Percentiles rank a stretch among this genome's conserved stretches.
These are phyloP conservation scores for Coilia nasus DNA, from an alignment of 2,797 vertebrate species.

Conservation along the genomic window DNA sequence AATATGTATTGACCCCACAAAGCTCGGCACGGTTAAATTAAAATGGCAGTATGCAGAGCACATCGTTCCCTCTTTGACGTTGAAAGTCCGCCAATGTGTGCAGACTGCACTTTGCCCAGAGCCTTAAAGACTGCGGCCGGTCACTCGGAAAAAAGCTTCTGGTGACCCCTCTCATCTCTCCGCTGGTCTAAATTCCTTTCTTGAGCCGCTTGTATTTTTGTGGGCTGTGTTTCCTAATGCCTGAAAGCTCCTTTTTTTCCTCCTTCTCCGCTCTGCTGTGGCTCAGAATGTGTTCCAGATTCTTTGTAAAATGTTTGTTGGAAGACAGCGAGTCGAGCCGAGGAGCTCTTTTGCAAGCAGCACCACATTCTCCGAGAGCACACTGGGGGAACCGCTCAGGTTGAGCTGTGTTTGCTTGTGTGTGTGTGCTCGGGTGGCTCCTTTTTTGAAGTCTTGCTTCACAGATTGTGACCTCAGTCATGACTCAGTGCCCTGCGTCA, in stretches of 20 bases:
- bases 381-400: slow-evolving; percentile 59
- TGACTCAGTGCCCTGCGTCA: slow-evolving; percentile 34
- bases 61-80: neutral
- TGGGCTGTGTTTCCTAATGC: slow-evolving; percentile 51
- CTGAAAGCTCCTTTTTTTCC: slow-evolving; percentile 40
- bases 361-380: slow-evolving; percentile 42
- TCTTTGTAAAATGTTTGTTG: slow-evolving; percentile 50
- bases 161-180: neutral
- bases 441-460: slow-evolving; percentile 57
- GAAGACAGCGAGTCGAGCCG: slow-evolving; percentile 48
- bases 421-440: slow-evolving; percentile 45
- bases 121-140: neutral
- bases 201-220: slow-evolving; percentile 51
- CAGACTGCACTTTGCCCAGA: neutral
- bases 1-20: slow-evolving; percentile 44
- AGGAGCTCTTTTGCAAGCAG: slow-evolving; percentile 56
- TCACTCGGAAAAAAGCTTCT: neutral
- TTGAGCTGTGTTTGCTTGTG: slow-evolving; percentile 53
- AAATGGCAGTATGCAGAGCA: neutral
- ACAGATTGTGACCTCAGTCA: slow-evolving; percentile 43
- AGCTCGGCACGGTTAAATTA: neutral
- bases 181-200: slow-evolving; percentile 9
- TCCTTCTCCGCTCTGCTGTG: slow-evolving; percentile 36
- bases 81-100: neutral
- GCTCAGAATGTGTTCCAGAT: slow-evolving; percentile 65